phyloP scores from a whole-genome alignment of 1,140 invertebrate species.

The Microvelia longipes region DNA sequence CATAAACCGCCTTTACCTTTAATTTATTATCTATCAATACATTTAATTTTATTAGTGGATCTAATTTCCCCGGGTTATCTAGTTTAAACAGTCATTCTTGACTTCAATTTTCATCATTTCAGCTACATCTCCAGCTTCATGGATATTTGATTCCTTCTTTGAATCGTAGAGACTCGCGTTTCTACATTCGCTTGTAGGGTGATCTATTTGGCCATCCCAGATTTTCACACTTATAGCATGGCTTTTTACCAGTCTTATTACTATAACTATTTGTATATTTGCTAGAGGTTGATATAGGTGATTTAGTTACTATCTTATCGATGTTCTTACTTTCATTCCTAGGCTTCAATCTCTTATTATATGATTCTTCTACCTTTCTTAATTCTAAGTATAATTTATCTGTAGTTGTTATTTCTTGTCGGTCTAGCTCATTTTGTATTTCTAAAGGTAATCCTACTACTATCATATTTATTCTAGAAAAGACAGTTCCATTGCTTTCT shows the following conservation, averaged over 20 bases:
- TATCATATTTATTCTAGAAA: neutral
- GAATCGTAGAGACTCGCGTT: neutral
- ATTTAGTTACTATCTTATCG: neutral
- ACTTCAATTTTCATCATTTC: neutral
- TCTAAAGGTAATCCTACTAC: conserved; percentile 3
- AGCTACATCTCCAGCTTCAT: neutral
- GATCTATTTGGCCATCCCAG: conserved; percentile 4
- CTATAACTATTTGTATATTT: neutral
- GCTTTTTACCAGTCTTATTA: neutral
- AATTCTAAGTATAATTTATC: conserved; percentile 3
- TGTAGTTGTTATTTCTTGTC: neutral
- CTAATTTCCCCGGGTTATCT: conserved; percentile 5
- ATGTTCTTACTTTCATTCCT: neutral
- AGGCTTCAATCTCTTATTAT: neutral
- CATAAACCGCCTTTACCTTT: conserved; percentile 4
- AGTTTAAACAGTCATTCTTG: neutral
- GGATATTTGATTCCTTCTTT: neutral
- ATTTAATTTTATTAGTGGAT: conserved; percentile 1
- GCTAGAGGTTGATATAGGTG: neutral
- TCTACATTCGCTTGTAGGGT: conserved; percentile 2
- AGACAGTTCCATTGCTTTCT: neutral
- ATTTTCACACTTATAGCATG: conserved; percentile 4
- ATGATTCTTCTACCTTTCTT: conserved; percentile 1
- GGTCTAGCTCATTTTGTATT: neutral
- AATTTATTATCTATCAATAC: conserved; percentile 3